These are phyloP conservation scores for Epizoanthus fatuus DNA, from an alignment of 92 coral and sea anemone species.

Conservation along the genomic window DNA sequence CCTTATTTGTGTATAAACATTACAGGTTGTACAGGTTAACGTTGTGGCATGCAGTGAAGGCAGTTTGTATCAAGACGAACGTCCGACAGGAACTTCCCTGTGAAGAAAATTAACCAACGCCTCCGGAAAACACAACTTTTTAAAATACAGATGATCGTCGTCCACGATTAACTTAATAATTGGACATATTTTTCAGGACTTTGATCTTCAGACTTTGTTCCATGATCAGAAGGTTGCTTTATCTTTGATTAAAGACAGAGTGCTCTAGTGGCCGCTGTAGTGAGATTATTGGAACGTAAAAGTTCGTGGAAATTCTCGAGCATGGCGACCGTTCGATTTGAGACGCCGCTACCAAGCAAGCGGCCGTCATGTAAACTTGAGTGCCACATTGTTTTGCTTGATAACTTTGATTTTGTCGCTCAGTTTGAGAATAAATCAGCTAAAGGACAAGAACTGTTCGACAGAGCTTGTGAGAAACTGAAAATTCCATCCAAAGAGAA, in stretches of 20 bases:
- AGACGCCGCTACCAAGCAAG: constrained; percentile 32
- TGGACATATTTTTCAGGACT: not conserved
- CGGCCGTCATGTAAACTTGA: constrained; percentile 65
- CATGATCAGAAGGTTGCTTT: not conserved
- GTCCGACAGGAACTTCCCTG: too few relatives aligned
- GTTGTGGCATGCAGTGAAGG: too few relatives aligned
- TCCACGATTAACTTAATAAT: not conserved
- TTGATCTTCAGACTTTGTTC: not conserved
- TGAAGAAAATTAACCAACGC: too few relatives aligned
- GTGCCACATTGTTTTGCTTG: constrained; percentile 88
- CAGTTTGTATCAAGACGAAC: too few relatives aligned
- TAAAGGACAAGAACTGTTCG: constrained; percentile 78
- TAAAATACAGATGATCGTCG: not conserved
- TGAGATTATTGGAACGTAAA: too few relatives aligned
- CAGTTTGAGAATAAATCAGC: constrained; percentile 81
- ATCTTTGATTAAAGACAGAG: not conserved
- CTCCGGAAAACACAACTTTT: not conserved
- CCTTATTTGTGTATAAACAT: too few relatives aligned
- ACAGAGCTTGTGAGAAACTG: constrained; percentile 72
- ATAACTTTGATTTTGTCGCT: constrained; percentile 73
- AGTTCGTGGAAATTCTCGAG: not conserved
- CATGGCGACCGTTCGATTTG: constrained; percentile 43
- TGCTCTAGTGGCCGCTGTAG: not conserved
- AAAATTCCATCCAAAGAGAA: constrained; percentile 62
- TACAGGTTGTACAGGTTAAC: not conserved